Evolutionary conservation across 2,113 vertebrate species (phyloP).

Genomic region (Aegotheles bennettii): DNA sequence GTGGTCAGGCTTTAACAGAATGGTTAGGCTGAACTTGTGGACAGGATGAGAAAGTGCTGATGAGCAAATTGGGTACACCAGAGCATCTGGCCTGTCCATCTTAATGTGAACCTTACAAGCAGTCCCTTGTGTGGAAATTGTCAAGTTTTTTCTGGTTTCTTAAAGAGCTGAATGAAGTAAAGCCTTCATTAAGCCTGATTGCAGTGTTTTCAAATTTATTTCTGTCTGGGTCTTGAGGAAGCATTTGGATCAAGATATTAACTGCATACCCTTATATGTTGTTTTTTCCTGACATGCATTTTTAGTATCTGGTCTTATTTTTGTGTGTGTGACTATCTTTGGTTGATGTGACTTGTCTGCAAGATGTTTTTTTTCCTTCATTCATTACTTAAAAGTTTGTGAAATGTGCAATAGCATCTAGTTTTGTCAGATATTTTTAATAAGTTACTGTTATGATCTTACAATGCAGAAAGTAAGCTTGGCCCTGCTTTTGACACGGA

Average conservation of each 20-base stretch:
- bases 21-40: background rate
- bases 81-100: constrained; percentile 25
- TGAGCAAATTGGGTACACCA: background rate
- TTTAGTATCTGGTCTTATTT: constrained; percentile 12
- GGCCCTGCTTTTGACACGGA: background rate
- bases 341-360: background rate
- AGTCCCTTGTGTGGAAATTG: background rate
- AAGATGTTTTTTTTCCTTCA: background rate
- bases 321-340: background rate
- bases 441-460: background rate
- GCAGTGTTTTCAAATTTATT: background rate
- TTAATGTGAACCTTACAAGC: background rate
- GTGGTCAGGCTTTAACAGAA: background rate
- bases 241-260: background rate
- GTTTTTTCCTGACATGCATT: background rate
- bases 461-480: background rate
- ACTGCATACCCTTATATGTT: background rate
- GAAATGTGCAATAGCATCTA: background rate
- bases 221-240: background rate
- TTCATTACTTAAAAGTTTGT: constrained; percentile 14
- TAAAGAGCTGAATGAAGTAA: background rate
- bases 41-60: background rate
- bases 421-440: background rate
- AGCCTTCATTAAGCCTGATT: background rate
- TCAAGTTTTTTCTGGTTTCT: background rate